A percentile compares a stretch with the other conserved stretches of the same genome.
phyloP scores from a whole-genome alignment of 1,140 invertebrate genomes.

The Atta cephalotes region DNA sequence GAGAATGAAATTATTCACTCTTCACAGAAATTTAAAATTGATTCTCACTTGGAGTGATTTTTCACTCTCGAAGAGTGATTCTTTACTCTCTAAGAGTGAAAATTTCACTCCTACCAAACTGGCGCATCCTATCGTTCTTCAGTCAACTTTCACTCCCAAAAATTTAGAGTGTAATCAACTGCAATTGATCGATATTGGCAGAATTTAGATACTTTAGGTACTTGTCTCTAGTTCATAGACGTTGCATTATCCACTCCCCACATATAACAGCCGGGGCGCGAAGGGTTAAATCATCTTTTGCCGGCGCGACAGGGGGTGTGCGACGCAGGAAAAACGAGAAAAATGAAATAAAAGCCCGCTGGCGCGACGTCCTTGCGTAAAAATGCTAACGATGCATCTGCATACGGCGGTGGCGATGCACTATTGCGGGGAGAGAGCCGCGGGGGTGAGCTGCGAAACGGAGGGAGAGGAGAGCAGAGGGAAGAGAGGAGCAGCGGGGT shows the following conservation, averaged over 20 bases:
- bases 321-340: conserved; percentile 60
- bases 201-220: neutral
- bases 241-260: conserved; percentile 22
- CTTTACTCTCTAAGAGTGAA: too few species aligned
- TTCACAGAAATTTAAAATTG: too few species aligned
- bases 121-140: too few species aligned
- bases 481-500: conserved; percentile 46
- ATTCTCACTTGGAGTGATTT: too few species aligned
- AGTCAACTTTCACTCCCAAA: too few species aligned
- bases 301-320: conserved; percentile 16
- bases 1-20: too few species aligned
- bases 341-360: conserved; percentile 60
- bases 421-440: conserved; percentile 22
- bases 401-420: conserved; percentile 55
- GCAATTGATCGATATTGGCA: neutral
- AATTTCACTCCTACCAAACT: too few species aligned
- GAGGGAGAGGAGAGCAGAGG: neutral
- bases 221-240: neutral
- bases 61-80: too few species aligned
- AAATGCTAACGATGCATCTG: conserved; percentile 73
- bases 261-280: neutral
- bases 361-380: conserved; percentile 69
- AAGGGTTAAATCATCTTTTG: conserved; percentile 55
- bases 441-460: neutral
- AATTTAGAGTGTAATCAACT: neutral